A percentile compares a stretch with the other conserved stretches of the same genome.
phyloP scores from a whole-genome alignment of 2,888 invertebrate species.

The Hypena proboscidalis region DNA sequence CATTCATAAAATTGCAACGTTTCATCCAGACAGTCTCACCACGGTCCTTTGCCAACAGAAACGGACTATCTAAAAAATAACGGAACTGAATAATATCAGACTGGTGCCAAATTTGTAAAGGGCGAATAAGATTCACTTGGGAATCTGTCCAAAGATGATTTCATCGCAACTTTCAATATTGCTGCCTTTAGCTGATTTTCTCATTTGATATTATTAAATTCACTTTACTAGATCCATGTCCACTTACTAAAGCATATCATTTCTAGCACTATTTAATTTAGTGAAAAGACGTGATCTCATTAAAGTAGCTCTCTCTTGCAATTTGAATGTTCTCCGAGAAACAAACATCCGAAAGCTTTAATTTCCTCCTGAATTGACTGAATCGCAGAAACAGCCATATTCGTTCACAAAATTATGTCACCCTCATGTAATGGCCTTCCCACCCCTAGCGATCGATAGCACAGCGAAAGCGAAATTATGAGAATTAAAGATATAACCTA shows the following conservation, averaged over 20 bases:
- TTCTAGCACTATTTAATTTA: no score
- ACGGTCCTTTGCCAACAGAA: conserved; percentile 38
- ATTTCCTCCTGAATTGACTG: background rate
- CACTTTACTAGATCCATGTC: background rate
- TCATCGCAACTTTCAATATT: conserved; percentile 27
- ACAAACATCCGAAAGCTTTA: no score
- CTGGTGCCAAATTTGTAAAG: conserved; percentile 43
- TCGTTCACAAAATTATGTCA: conserved; percentile 11
- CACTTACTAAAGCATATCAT: no score
- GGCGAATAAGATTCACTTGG: conserved; percentile 44
- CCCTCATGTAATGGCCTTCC: background rate
- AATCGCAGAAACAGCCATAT: background rate
- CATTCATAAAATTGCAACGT: conserved; percentile 26
- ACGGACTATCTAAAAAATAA: conserved; percentile 30
- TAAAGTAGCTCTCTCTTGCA: no score
- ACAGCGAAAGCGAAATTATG: conserved; percentile 32
- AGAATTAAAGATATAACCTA: conserved; percentile 28
- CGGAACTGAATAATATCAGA: conserved; percentile 36
- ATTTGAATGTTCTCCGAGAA: no score
- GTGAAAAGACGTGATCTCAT: no score
- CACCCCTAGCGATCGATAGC: conserved; percentile 19
- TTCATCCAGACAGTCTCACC: conserved; percentile 23
- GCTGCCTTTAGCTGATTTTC: background rate
- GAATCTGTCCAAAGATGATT: conserved; percentile 38
- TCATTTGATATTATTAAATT: background rate